Percentiles rank a stretch among this genome's conserved stretches.
These are phyloP conservation scores for Popillia japonica DNA, from an alignment of 1,140 invertebrate species.

Conservation along the genomic window DNA sequence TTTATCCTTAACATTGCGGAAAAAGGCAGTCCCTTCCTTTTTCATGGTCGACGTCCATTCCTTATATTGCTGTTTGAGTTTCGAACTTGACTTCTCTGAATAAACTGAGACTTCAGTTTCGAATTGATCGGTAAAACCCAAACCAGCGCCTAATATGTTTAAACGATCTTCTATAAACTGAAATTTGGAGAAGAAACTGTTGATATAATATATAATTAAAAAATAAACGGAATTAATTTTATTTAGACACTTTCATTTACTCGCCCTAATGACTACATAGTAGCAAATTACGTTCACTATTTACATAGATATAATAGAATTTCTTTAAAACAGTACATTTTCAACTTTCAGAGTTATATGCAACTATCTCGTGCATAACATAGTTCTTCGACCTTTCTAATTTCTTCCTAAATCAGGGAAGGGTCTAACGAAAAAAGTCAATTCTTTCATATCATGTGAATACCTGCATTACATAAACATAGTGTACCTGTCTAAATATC, in stretches of 20 bases:
- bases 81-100: conserved; percentile 81
- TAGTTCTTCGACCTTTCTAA: too few relatives aligned
- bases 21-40: conserved; percentile 68
- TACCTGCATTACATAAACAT: not conserved
- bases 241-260: too few relatives aligned
- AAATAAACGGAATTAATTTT: not conserved
- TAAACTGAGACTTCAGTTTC: conserved; percentile 89
- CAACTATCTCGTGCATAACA: too few relatives aligned
- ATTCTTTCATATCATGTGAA: not conserved
- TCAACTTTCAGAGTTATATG: too few relatives aligned
- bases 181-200: conserved; percentile 34
- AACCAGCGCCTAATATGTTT: conserved; percentile 86
- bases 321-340: too few relatives aligned
- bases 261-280: too few relatives aligned
- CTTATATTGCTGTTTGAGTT: conserved; percentile 81
- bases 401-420: not conserved
- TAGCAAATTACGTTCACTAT: too few relatives aligned
- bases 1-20: conserved; percentile 80
- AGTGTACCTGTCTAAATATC: conserved; percentile 88
- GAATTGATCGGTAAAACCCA: conserved; percentile 93
- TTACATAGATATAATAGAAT: too few relatives aligned
- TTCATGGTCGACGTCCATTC: conserved; percentile 69
- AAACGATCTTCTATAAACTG: conserved; percentile 93
- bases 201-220: not conserved
- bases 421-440: not conserved